Conservation (phyloP, 1,140 invertebrate species). For the Chelonus insularis region DNA sequence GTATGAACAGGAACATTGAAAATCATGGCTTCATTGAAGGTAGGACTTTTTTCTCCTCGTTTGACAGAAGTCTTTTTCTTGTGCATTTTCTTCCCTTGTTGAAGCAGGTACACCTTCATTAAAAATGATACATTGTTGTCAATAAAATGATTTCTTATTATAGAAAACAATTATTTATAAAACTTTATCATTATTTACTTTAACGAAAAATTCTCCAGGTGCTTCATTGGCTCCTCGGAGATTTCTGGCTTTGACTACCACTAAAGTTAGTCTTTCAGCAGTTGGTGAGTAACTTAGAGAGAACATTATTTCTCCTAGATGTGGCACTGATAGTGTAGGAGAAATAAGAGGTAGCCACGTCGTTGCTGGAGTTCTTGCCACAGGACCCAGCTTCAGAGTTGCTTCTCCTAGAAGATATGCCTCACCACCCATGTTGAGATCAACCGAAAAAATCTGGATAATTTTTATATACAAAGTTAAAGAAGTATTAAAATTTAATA, state of each 20-base stretch:
- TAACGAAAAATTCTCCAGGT: constrained; percentile 55
- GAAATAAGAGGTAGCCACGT: constrained; percentile 61
- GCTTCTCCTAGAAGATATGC: constrained; percentile 51
- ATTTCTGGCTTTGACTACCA: constrained; percentile 65
- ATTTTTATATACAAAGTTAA: neutral
- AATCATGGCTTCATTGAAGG: constrained; percentile 81
- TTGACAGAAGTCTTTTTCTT: constrained; percentile 77
- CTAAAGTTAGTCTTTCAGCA: constrained; percentile 64
- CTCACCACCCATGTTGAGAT: constrained; percentile 36
- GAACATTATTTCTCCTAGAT: constrained; percentile 65
- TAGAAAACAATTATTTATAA: constrained; percentile 10
- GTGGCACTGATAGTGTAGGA: constrained; percentile 63
- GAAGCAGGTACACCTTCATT: constrained; percentile 72
- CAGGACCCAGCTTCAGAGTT: constrained; percentile 59
- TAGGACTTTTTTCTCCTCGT: constrained; percentile 70
- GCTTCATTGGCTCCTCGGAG: constrained; percentile 43
- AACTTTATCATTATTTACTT: constrained; percentile 38
- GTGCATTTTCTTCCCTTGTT: constrained; percentile 75
- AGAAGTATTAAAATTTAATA: too few relatives aligned
- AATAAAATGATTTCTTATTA: constrained; percentile 20
- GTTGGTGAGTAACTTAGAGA: constrained; percentile 65
- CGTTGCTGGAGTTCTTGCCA: constrained; percentile 55
- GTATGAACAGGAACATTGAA: constrained; percentile 73
- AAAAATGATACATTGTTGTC: constrained; percentile 3
- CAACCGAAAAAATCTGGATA: constrained; percentile 49